These are phyloP conservation scores for Coreius guichenoti DNA, from an alignment of 2,797 vertebrate genomes.

Conservation along the genomic window DNA sequence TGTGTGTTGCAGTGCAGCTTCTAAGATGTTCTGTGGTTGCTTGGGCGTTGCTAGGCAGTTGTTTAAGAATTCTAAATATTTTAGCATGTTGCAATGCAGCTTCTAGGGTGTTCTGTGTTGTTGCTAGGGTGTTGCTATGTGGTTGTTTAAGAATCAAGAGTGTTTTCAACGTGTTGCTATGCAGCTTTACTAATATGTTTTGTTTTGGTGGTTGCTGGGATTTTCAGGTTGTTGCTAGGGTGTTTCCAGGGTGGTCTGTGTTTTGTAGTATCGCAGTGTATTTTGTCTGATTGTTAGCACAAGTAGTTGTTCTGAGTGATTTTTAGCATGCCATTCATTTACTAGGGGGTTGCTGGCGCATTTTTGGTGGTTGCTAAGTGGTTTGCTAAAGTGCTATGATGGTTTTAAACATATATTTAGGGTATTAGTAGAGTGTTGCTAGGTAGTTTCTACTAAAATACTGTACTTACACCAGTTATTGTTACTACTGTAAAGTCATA, in stretches of 20 bases:
- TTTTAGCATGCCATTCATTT: not conserved
- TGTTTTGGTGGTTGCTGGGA: too few relatives aligned
- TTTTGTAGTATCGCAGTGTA: not conserved
- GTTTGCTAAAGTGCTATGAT: not conserved
- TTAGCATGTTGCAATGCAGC: too few relatives aligned
- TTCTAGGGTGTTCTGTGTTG: not conserved
- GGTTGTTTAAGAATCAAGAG: not conserved
- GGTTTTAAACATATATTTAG: not conserved
- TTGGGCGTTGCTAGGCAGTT: not conserved
- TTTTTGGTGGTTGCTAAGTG: not conserved
- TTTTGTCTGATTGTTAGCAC: not conserved
- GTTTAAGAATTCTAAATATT: not conserved
- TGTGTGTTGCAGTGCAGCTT: not conserved
- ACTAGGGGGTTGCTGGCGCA: not conserved
- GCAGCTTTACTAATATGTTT: constrained; percentile 61
- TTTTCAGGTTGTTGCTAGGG: not conserved
- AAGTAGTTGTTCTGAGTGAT: not conserved
- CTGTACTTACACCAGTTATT: not conserved
- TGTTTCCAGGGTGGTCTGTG: not conserved
- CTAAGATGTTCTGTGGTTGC: not conserved
- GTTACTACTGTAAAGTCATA: not conserved
- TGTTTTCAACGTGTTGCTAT: not conserved
- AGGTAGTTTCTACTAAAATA: not conserved
- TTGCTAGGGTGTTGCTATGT: not conserved
- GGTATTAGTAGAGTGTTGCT: not conserved